phyloP scores from a whole-genome alignment of 2,797 vertebrate species.

The Pachyuromys duprasi region DNA sequence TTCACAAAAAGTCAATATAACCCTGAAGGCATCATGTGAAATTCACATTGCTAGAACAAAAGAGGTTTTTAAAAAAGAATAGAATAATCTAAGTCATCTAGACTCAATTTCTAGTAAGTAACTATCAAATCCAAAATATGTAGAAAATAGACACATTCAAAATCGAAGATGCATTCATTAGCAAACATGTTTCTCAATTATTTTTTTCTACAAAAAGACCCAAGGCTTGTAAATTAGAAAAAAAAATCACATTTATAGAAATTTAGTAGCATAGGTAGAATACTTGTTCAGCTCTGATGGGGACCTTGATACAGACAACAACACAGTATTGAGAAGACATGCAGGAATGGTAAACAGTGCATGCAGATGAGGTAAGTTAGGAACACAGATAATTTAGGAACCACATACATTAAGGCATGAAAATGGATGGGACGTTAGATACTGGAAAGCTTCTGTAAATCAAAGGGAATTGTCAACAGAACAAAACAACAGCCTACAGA shows the following conservation, averaged over 20 bases:
- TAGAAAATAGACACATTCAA: too few species aligned
- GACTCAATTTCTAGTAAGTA: neutral
- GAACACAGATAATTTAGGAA: neutral
- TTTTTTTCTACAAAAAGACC: neutral
- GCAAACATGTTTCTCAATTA: neutral
- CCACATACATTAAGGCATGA: too few species aligned
- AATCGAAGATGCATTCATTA: neutral
- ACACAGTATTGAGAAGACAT: neutral
- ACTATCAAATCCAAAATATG: neutral
- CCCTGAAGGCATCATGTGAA: neutral
- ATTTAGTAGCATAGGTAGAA: neutral
- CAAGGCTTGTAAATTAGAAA: neutral
- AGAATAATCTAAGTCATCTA: neutral
- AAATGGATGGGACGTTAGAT: too few species aligned
- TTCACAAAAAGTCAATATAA: slow-evolving; percentile 28
- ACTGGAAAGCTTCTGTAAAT: too few species aligned
- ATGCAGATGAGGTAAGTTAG: neutral
- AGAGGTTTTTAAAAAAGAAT: neutral
- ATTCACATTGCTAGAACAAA: slow-evolving; percentile 5
- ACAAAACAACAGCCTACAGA: too few species aligned
- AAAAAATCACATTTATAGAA: neutral
- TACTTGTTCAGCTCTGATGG: neutral
- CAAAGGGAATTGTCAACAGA: too few species aligned
- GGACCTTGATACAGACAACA: neutral
- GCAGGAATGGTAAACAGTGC: neutral